Percentiles rank a stretch among this genome's conserved stretches.
Conservation (phyloP, 2,888 invertebrate genomes). For the Dryocosmus kuriphilus region DNA sequence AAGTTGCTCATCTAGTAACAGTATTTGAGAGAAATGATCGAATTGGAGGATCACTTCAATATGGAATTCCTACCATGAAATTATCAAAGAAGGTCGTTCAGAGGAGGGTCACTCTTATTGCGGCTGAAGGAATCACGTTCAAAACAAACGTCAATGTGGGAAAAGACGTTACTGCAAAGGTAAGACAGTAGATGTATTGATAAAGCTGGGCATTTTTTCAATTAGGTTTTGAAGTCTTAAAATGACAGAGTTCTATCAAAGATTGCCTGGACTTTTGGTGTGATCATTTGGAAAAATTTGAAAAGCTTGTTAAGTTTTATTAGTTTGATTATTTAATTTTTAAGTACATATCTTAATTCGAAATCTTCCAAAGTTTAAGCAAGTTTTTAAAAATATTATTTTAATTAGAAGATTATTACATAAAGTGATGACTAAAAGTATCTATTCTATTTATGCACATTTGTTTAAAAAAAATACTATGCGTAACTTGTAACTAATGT, state of each 20-base stretch:
- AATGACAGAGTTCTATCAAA: neutral
- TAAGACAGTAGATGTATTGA: conserved; percentile 29
- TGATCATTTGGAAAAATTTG: no score
- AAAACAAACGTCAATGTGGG: conserved; percentile 95
- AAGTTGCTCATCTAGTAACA: conserved; percentile 97
- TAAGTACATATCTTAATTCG: no score
- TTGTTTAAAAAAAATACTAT: no score
- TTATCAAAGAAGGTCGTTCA: conserved; percentile 95
- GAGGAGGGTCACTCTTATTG: conserved; percentile 90
- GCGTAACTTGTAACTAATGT: no score
- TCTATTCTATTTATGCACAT: no score
- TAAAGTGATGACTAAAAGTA: no score
- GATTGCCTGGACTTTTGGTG: no score
- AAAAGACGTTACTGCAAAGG: conserved; percentile 89
- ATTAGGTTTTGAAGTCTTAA: neutral
- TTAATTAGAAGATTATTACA: no score
- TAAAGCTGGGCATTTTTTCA: neutral
- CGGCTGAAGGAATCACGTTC: conserved; percentile 93
- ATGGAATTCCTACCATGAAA: conserved; percentile 99
- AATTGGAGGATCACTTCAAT: conserved; percentile 95
- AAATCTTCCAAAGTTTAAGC: no score
- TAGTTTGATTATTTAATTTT: no score
- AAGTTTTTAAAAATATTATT: no score
- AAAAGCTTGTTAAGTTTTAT: no score
- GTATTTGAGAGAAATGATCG: conserved; percentile 98